Conservation (phyloP, 2,113 vertebrate species). For the Agelaius tricolor region DNA sequence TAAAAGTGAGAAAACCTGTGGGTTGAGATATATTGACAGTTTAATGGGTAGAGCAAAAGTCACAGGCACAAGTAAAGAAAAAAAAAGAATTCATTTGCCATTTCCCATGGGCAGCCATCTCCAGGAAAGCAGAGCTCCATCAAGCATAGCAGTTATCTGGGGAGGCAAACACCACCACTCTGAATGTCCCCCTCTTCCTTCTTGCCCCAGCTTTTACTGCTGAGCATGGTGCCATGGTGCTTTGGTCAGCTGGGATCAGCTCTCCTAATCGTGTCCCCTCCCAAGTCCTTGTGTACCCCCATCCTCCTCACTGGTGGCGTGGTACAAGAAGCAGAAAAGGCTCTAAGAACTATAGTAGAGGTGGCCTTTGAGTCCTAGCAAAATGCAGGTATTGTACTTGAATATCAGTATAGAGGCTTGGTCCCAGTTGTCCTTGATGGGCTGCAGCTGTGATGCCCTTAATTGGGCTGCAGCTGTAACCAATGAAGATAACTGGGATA, state of each 20-base stretch:
- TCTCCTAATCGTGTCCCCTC: neutral
- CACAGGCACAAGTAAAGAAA: neutral
- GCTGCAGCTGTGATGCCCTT: too few species aligned
- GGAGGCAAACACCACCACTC: neutral
- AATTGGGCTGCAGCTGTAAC: too few species aligned
- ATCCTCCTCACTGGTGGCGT: accelerated
- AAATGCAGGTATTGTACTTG: too few species aligned
- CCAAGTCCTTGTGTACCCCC: too few species aligned
- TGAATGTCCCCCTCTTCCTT: neutral
- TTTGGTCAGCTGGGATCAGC: neutral
- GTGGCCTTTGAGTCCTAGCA: too few species aligned
- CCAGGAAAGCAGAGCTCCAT: neutral
- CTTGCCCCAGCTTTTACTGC: neutral
- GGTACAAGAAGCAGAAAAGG: neutral
- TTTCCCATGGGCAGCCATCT: neutral
- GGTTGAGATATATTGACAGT: neutral
- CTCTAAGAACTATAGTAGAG: too few species aligned
- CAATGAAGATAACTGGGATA: too few species aligned
- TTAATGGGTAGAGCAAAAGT: neutral
- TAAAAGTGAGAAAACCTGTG: neutral
- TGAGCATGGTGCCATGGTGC: too few species aligned
- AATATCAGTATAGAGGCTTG: too few species aligned
- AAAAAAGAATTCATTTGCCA: neutral
- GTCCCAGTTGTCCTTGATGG: too few species aligned
- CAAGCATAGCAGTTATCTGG: neutral